A percentile compares a stretch with the other conserved stretches of the same genome.
phyloP scores from a whole-genome alignment of 2,113 vertebrate species.

The Oenanthe oenanthe region DNA sequence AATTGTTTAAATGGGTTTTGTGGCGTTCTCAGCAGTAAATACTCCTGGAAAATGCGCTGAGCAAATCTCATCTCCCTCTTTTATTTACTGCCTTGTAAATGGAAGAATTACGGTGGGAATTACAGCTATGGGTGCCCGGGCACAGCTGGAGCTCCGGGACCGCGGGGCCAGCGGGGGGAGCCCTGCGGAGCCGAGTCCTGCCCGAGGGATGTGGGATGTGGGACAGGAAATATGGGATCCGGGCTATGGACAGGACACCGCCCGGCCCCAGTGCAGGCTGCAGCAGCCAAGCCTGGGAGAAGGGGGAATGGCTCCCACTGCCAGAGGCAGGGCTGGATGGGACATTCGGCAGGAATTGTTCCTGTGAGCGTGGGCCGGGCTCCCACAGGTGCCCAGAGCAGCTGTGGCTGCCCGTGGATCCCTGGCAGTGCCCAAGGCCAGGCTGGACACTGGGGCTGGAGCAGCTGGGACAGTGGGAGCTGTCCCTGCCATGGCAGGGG shows the following conservation, averaged over 20 bases:
- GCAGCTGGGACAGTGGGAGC: not conserved
- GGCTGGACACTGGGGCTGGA: too few species aligned
- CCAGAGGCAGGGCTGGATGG: too few species aligned
- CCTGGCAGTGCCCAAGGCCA: too few species aligned
- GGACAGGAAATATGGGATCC: accelerated
- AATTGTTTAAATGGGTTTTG: not conserved
- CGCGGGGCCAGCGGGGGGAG: too few species aligned
- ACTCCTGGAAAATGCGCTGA: not conserved
- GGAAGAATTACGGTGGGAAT: not conserved
- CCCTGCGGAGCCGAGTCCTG: too few species aligned
- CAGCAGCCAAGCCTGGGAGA: not conserved
- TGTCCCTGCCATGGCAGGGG: not conserved
- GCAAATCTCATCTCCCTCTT: not conserved
- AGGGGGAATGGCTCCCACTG: not conserved
- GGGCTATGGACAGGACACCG: not conserved
- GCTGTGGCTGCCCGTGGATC: too few species aligned
- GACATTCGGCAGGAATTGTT: too few species aligned
- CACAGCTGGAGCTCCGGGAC: too few species aligned
- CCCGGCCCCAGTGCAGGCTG: not conserved
- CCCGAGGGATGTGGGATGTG: accelerated
- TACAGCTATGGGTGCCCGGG: not conserved
- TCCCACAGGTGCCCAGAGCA: too few species aligned
- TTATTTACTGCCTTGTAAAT: conserved; percentile 7
- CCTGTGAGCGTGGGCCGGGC: too few species aligned
- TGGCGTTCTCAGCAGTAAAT: conserved; percentile 21